A percentile compares a stretch with the other conserved stretches of the same genome.
Evolutionary conservation across 2,888 invertebrate species (phyloP).

Genomic region (Erebia epiphron): DNA sequence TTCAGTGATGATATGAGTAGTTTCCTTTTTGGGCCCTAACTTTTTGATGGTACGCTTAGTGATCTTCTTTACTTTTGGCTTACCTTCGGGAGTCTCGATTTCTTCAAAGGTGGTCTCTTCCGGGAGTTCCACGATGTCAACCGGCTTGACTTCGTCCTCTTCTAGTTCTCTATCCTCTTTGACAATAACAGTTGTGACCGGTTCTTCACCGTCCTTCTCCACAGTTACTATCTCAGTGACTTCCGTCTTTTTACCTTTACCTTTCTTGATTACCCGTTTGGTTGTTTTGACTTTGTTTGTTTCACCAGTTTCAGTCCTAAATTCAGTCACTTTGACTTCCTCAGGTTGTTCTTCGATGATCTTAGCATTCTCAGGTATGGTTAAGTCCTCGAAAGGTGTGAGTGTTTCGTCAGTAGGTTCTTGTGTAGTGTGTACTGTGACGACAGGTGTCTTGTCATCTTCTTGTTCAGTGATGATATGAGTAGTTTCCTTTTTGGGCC

Average conservation of each 20-base stretch:
- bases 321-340: conserved; percentile 32
- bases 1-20: conserved; percentile 37
- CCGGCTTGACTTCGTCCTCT: conserved; percentile 42
- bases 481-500: not conserved
- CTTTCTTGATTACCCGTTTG: conserved; percentile 31
- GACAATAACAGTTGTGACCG: conserved; percentile 6
- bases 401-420: not conserved
- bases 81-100: conserved; percentile 48
- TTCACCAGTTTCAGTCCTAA: conserved; percentile 7
- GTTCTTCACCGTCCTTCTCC: conserved; percentile 21
- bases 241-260: conserved; percentile 50
- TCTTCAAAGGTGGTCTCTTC: conserved; percentile 56
- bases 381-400: not conserved
- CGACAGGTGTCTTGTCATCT: not conserved
- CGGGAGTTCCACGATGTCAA: conserved; percentile 42
- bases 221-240: conserved; percentile 35
- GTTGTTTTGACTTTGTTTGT: conserved; percentile 28
- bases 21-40: conserved; percentile 48
- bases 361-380: not conserved
- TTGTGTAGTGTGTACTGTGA: not conserved
- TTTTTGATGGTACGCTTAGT: conserved; percentile 47
- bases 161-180: conserved; percentile 46
- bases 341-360: conserved; percentile 20
- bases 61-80: conserved; percentile 51
- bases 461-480: not conserved